phyloP scores from a whole-genome alignment of 2,113 vertebrate genomes.

The Lycocorax pyrrhopterus region DNA sequence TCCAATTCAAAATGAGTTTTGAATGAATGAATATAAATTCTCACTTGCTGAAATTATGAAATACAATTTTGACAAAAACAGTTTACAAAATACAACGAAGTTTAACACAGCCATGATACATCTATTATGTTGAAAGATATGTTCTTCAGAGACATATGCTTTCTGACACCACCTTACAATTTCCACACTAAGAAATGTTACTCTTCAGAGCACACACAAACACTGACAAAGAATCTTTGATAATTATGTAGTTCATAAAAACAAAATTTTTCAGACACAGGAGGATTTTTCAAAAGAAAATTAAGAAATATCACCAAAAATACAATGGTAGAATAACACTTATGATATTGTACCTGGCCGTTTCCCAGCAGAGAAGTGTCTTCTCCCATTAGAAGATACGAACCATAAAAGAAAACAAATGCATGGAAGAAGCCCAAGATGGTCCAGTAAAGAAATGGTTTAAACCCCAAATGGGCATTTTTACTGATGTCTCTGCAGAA shows the following conservation, averaged over 20 bases:
- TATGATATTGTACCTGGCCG: constrained; percentile 84
- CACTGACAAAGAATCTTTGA: not conserved
- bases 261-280: not conserved
- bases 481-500: constrained; percentile 92
- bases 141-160: not conserved
- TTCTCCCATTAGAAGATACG: constrained; percentile 92
- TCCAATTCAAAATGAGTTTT: not conserved
- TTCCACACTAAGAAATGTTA: not conserved
- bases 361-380: constrained; percentile 92
- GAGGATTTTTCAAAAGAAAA: not conserved
- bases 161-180: not conserved
- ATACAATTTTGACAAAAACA: not conserved
- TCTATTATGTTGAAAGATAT: not conserved
- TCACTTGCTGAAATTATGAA: not conserved
- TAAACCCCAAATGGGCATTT: constrained; percentile 89
- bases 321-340: not conserved
- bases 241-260: not conserved
- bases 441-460: constrained; percentile 97
- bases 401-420: constrained; percentile 96
- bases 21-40: not conserved
- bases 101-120: not conserved
- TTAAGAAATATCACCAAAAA: not conserved
- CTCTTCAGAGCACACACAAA: not conserved
- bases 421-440: constrained; percentile 92
- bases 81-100: not conserved